A percentile compares a stretch with the other conserved stretches of the same genome.
These are phyloP conservation scores for Xiphorhynchus elegans DNA, from an alignment of 2,113 vertebrate genomes.

Conservation along the genomic window DNA sequence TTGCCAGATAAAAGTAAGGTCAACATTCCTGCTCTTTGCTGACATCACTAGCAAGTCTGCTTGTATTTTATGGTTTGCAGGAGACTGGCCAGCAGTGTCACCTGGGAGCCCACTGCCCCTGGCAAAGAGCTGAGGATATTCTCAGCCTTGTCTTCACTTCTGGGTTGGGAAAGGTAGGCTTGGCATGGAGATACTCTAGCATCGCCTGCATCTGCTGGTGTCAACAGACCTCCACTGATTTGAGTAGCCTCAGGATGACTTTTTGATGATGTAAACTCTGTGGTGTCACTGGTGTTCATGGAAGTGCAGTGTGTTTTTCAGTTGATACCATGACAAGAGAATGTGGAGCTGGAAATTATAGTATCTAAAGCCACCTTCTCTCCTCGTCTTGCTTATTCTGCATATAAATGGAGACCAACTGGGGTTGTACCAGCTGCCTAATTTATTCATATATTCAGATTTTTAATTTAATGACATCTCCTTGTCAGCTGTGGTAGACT, in stretches of 20 bases:
- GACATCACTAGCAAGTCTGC: background rate
- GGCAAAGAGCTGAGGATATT: background rate
- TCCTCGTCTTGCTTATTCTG: background rate
- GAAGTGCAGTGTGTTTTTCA: background rate
- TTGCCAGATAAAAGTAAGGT: background rate
- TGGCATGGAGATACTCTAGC: background rate
- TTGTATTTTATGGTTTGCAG: background rate
- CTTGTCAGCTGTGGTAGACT: background rate
- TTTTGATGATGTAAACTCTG: background rate
- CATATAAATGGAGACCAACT: background rate
- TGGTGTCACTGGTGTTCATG: background rate
- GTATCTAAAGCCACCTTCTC: background rate
- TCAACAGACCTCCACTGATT: background rate
- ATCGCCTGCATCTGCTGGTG: background rate
- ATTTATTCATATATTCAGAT: conserved; percentile 1
- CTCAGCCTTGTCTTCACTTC: background rate
- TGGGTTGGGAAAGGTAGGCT: background rate
- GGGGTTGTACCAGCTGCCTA: background rate
- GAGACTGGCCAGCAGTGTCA: background rate
- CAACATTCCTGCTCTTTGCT: background rate
- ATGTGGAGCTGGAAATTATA: background rate
- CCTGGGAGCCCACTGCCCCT: background rate
- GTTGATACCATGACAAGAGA: background rate
- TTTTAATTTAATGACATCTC: background rate
- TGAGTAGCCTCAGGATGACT: background rate